A percentile compares a stretch with the other conserved stretches of the same genome.
phyloP scores from a whole-genome alignment of 2,797 vertebrate species.

The Spinus olivaceus region DNA sequence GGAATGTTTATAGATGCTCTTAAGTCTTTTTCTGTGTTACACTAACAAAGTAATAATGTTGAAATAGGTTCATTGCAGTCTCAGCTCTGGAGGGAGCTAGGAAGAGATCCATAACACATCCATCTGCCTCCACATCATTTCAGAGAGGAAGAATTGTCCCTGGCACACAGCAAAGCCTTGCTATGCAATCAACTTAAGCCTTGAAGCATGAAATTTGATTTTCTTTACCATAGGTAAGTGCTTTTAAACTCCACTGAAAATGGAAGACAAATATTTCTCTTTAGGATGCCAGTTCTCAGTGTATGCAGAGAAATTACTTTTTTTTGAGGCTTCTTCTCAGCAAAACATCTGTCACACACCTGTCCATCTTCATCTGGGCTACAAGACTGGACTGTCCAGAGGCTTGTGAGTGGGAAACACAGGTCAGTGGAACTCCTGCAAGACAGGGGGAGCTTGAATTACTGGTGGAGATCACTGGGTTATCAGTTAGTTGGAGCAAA shows the following conservation, averaged over 20 bases:
- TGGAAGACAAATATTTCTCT: neutral
- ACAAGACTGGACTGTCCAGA: neutral
- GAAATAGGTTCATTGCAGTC: neutral
- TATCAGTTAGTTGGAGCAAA: neutral
- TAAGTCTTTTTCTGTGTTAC: neutral
- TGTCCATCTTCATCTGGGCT: neutral
- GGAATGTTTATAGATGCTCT: neutral
- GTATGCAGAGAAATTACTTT: neutral
- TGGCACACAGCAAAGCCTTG: neutral
- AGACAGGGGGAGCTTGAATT: neutral
- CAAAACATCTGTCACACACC: neutral
- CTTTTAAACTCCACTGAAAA: neutral
- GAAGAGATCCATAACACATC: neutral
- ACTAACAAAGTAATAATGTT: neutral
- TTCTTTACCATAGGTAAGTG: neutral
- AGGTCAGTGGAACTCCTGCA: neutral
- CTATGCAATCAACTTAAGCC: slow-evolving; percentile 9
- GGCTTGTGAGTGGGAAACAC: neutral
- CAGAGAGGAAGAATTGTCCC: neutral
- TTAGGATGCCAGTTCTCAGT: neutral
- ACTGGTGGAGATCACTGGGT: neutral
- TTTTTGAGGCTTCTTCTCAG: neutral
- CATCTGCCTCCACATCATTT: neutral
- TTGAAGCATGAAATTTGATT: slow-evolving; percentile 35
- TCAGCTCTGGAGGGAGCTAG: neutral